A percentile compares a stretch with the other conserved stretches of the same genome.
These are phyloP conservation scores for Camptogramma bilineatum DNA, from an alignment of 2,888 invertebrate species.

Conservation along the genomic window DNA sequence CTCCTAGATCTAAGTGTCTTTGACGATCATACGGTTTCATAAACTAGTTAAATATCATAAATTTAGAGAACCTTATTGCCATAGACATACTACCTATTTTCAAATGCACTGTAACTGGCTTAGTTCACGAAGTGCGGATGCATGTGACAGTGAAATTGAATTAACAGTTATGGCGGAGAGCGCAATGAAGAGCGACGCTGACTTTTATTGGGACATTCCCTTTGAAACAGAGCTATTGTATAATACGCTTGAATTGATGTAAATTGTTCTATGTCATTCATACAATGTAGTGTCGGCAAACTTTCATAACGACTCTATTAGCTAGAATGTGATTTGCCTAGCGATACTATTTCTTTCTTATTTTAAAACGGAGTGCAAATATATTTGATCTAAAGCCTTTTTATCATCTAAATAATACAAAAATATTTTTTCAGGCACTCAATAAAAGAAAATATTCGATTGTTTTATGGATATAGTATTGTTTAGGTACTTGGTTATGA, in stretches of 20 bases:
- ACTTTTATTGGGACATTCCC: conserved; percentile 52
- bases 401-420: no score
- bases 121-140: conserved; percentile 41
- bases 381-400: no score
- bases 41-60: neutral
- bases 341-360: no score
- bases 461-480: no score
- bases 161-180: conserved; percentile 55
- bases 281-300: neutral
- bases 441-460: no score
- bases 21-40: neutral
- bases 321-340: neutral
- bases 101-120: conserved; percentile 20
- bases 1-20: neutral
- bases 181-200: conserved; percentile 60
- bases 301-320: neutral
- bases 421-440: no score
- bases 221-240: conserved; percentile 22
- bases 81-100: neutral
- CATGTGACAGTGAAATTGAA: conserved; percentile 66
- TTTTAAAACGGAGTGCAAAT: no score
- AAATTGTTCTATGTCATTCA: neutral
- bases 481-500: no score
- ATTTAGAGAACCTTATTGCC: conserved; percentile 5
- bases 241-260: conserved; percentile 2